phyloP scores from a whole-genome alignment of 2,888 invertebrate species.

The Cenopis cana region DNA sequence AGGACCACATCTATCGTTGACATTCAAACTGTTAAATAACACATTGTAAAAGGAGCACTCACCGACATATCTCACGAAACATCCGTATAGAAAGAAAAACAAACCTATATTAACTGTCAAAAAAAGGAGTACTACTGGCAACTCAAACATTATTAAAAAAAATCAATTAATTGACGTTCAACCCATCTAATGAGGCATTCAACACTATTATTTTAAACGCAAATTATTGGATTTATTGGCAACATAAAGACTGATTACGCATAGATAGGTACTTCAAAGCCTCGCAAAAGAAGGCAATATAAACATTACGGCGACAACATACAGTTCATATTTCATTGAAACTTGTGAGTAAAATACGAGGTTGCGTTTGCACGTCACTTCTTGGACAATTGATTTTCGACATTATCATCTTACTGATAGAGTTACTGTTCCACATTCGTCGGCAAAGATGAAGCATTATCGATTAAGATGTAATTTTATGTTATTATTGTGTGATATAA shows the following conservation, averaged over 20 bases:
- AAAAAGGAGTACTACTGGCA: slow-evolving; percentile 61
- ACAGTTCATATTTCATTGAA: neutral
- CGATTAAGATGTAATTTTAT: slow-evolving; percentile 12
- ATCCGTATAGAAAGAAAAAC: slow-evolving; percentile 66
- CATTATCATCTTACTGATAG: neutral
- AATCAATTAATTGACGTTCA: slow-evolving; percentile 39
- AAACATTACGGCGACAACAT: neutral
- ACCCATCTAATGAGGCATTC: slow-evolving; percentile 36
- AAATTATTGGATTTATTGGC: slow-evolving; percentile 48
- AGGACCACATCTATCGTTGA: too few relatives aligned
- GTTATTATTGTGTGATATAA: too few relatives aligned
- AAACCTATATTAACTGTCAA: slow-evolving; percentile 63
- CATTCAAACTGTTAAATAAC: too few relatives aligned
- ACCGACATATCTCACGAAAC: slow-evolving; percentile 67
- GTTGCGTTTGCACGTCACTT: neutral
- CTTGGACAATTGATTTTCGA: neutral
- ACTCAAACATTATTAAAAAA: slow-evolving; percentile 53
- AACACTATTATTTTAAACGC: slow-evolving; percentile 52
- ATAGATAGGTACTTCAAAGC: slow-evolving; percentile 20
- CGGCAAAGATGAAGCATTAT: slow-evolving; percentile 9
- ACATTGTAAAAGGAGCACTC: slow-evolving; percentile 53
- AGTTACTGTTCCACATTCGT: neutral
- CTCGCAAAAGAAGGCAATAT: neutral
- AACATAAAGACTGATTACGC: slow-evolving; percentile 34
- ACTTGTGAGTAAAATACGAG: neutral